phyloP scores from a whole-genome alignment of 1,140 invertebrate genomes.

The Zaprionus camerounensis region DNA sequence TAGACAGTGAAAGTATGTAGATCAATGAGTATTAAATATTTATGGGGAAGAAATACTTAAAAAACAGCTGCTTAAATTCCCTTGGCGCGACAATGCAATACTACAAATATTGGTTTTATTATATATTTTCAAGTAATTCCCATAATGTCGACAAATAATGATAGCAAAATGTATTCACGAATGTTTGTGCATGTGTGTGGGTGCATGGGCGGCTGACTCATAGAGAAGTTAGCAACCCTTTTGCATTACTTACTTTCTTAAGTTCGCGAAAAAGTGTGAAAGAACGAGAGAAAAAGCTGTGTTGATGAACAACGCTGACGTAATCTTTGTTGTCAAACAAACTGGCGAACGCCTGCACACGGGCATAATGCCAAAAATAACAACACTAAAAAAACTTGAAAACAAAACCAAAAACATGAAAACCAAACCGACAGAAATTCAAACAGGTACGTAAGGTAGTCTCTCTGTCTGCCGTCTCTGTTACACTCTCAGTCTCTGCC shows the following conservation, averaged over 20 bases:
- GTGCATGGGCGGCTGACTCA: conserved; percentile 29
- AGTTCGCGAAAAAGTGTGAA: background rate
- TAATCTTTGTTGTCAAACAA: conserved; percentile 79
- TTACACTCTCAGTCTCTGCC: background rate
- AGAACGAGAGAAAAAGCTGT: conserved; percentile 22
- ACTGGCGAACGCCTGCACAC: conserved; percentile 36
- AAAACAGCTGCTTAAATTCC: conserved; percentile 54
- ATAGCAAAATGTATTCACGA: background rate
- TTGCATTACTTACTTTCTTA: conserved; percentile 9
- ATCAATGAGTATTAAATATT: conserved; percentile 56
- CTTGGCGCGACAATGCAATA: conserved; percentile 9
- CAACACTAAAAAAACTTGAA: conserved; percentile 32
- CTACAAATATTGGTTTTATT: background rate
- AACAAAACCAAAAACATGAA: conserved; percentile 41
- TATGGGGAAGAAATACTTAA: background rate
- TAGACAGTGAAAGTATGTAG: conserved; percentile 10
- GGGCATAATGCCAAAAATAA: conserved; percentile 59
- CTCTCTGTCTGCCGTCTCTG: background rate
- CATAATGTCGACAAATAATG: background rate
- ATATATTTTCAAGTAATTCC: conserved; percentile 8
- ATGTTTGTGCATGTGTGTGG: background rate
- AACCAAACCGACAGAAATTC: background rate
- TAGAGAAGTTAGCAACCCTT: conserved; percentile 7
- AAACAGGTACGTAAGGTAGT: conserved; percentile 49
- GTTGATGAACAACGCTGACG: conserved; percentile 51